Percentiles rank a stretch among this genome's conserved stretches.
phyloP scores from a whole-genome alignment of 1,140 invertebrate genomes.

The Eciton burchellii region DNA sequence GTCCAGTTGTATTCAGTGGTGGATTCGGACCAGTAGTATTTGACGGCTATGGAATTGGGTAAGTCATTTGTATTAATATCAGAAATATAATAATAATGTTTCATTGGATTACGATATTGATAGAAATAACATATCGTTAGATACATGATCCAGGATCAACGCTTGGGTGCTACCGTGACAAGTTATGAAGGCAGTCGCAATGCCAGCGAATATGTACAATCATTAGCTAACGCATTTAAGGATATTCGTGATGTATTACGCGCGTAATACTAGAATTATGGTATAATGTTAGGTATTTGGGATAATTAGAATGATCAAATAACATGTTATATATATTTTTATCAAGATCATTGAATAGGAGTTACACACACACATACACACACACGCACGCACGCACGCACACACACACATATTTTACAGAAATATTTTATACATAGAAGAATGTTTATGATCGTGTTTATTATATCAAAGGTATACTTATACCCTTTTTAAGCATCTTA shows the following conservation, averaged over 20 bases:
- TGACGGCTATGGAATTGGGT: slow-evolving; percentile 97
- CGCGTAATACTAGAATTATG: not conserved
- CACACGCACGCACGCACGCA: not conserved
- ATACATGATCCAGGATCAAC: slow-evolving; percentile 91
- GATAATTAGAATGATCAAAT: slow-evolving; percentile 1
- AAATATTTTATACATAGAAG: slow-evolving; percentile 58
- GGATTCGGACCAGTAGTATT: slow-evolving; percentile 97
- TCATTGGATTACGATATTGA: slow-evolving; percentile 14
- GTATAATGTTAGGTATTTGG: not conserved
- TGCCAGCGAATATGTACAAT: slow-evolving; percentile 90
- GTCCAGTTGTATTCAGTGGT: slow-evolving; percentile 94
- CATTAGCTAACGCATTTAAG: slow-evolving; percentile 89
- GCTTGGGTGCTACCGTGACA: slow-evolving; percentile 91
- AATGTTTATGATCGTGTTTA: slow-evolving; percentile 44
- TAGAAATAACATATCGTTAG: slow-evolving; percentile 81
- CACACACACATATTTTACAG: slow-evolving; percentile 8
- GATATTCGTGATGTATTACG: slow-evolving; percentile 86
- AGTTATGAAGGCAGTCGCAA: slow-evolving; percentile 90
- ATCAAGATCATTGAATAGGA: not conserved
- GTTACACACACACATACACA: not conserved
- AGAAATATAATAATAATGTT: slow-evolving; percentile 29
- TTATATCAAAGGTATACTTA: not conserved
- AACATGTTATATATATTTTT: slow-evolving; percentile 30
- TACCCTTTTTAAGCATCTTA: not conserved
- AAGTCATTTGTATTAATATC: slow-evolving; percentile 78